These are phyloP conservation scores for Thrips palmi DNA, from an alignment of 1,140 invertebrate species.

Conservation along the genomic window DNA sequence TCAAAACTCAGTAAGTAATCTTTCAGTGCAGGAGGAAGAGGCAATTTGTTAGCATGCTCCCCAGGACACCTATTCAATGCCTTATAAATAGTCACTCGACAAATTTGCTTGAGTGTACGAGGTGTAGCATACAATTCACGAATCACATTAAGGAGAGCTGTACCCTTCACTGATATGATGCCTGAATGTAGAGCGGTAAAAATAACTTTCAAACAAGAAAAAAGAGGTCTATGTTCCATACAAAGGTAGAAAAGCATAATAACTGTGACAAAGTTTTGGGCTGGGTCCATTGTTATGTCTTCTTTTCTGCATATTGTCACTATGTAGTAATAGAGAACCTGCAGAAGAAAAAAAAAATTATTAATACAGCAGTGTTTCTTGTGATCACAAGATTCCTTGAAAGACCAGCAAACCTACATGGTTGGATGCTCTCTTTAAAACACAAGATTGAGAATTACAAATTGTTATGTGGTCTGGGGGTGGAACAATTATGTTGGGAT, in stretches of 20 bases:
- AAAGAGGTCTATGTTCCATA: slow-evolving; percentile 44
- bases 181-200: slow-evolving; percentile 41
- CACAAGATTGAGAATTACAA: neutral
- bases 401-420: slow-evolving; percentile 27
- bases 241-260: slow-evolving; percentile 44
- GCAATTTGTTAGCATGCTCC: slow-evolving; percentile 40
- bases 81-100: slow-evolving; percentile 42
- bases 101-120: slow-evolving; percentile 41
- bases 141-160: slow-evolving; percentile 36
- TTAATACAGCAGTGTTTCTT: slow-evolving; percentile 16
- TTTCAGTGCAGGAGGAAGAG: slow-evolving; percentile 41
- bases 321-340: slow-evolving; percentile 43
- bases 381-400: slow-evolving; percentile 21
- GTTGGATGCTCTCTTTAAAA: slow-evolving; percentile 34
- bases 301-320: slow-evolving; percentile 46
- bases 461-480: slow-evolving; percentile 1
- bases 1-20: slow-evolving; percentile 52
- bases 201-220: slow-evolving; percentile 37
- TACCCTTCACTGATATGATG: slow-evolving; percentile 40
- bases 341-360: slow-evolving; percentile 11
- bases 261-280: slow-evolving; percentile 38
- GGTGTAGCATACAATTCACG: slow-evolving; percentile 39
- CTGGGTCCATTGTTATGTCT: slow-evolving; percentile 40
- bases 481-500: slow-evolving; percentile 21
- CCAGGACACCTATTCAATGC: slow-evolving; percentile 37